Percentiles rank a stretch among this genome's conserved stretches.
These are phyloP conservation scores for Tipula unca DNA, from an alignment of 2,888 invertebrate genomes.

Conservation along the genomic window DNA sequence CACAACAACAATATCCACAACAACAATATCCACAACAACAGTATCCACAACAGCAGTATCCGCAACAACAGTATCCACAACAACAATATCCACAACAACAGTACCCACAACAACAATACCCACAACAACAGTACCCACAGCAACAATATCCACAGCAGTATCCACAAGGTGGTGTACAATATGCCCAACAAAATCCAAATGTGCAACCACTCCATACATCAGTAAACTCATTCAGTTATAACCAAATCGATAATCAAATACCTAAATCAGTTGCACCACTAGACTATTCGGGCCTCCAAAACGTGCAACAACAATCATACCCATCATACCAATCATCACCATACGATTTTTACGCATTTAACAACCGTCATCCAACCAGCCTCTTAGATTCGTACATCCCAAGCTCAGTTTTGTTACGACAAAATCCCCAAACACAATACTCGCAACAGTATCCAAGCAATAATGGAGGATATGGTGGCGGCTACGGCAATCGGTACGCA, in stretches of 20 bases:
- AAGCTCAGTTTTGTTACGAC: slow-evolving; percentile 42
- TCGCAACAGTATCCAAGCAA: background rate
- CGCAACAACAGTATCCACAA: background rate
- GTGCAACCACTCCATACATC: background rate
- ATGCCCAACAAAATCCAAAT: background rate
- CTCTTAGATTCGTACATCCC: slow-evolving; percentile 53
- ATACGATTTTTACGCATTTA: slow-evolving; percentile 27
- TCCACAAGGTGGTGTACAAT: background rate
- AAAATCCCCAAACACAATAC: slow-evolving; percentile 26
- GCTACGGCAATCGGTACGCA: slow-evolving; percentile 27
- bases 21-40: slow-evolving; percentile 16
- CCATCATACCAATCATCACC: slow-evolving; percentile 2
- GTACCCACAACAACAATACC: background rate
- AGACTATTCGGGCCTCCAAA: background rate
- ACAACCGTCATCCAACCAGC: slow-evolving; percentile 42
- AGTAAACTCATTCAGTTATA: background rate
- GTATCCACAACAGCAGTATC: background rate
- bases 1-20: slow-evolving; percentile 17
- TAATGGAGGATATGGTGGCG: background rate
- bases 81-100: background rate
- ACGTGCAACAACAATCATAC: slow-evolving; percentile 17
- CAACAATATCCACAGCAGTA: slow-evolving; percentile 14
- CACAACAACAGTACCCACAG: background rate
- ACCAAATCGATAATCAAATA: background rate
- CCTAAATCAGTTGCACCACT: background rate